A percentile compares a stretch with the other conserved stretches of the same genome.
Evolutionary conservation across 2,888 invertebrate genomes (phyloP).

Genomic region (Drosophila paramelanica): DNA sequence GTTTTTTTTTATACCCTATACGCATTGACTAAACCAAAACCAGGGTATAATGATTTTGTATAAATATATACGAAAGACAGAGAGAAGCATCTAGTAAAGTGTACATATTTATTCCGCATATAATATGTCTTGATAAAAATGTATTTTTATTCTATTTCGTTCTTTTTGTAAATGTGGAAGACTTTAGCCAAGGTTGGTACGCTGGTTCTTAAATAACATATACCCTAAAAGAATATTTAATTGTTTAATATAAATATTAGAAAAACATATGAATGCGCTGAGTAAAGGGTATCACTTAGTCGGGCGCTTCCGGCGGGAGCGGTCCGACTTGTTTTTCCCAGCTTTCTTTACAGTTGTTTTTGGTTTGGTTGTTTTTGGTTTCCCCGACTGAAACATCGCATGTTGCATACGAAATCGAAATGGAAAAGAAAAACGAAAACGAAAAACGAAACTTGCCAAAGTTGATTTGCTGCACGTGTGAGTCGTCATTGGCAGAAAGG

Average conservation of each 20-base stretch:
- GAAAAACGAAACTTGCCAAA: conserved; percentile 41
- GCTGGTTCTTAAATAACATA: too few species aligned
- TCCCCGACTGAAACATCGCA: conserved; percentile 40
- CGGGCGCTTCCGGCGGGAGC: not conserved
- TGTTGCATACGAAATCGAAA: conserved; percentile 69
- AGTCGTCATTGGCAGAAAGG: conserved; percentile 22
- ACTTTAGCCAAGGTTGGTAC: too few species aligned
- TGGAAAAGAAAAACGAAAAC: conserved; percentile 31
- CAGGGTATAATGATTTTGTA: not conserved
- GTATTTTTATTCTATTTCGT: too few species aligned
- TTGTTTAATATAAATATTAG: too few species aligned
- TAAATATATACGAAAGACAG: not conserved
- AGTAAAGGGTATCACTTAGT: not conserved
- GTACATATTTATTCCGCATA: too few species aligned
- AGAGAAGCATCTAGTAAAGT: not conserved
- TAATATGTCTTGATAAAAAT: too few species aligned
- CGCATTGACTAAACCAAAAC: not conserved
- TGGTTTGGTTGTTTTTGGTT: conserved; percentile 14
- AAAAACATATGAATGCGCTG: too few species aligned
- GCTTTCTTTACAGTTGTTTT: conserved; percentile 13
- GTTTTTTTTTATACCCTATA: conserved; percentile 35
- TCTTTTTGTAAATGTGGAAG: too few species aligned
- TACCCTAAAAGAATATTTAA: too few species aligned
- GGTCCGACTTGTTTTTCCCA: not conserved
- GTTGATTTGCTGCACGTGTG: conserved; percentile 59